Percentiles rank a stretch among this genome's conserved stretches.
phyloP scores from a whole-genome alignment of 2,797 vertebrate genomes.

The Oophaga sylvatica region DNA sequence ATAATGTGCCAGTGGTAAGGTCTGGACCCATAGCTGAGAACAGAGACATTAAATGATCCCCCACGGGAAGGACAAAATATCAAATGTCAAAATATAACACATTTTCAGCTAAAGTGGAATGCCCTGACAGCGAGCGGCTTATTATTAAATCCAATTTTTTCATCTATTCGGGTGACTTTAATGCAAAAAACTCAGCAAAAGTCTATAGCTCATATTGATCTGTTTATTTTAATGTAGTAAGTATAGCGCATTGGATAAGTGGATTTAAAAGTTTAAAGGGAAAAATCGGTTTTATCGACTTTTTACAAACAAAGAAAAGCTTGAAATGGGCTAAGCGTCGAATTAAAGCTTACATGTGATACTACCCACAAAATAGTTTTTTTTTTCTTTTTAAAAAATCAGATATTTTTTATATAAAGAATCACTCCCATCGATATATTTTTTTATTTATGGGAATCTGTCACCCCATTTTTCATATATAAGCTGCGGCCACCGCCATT shows the following conservation, averaged over 20 bases:
- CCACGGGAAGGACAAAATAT: slow-evolving; percentile 40
- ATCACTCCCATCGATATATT: too few species aligned
- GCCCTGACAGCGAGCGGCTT: slow-evolving; percentile 18
- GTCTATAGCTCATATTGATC: not conserved
- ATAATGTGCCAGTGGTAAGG: slow-evolving; percentile 49
- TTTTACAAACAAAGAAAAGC: not conserved
- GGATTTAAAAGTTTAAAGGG: not conserved
- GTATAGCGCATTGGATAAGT: slow-evolving; percentile 12
- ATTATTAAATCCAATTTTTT: slow-evolving; percentile 23
- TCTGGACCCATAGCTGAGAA: slow-evolving; percentile 38
- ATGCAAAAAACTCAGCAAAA: not conserved
- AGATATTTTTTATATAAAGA: too few species aligned
- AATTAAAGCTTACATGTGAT: not conserved
- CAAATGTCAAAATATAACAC: slow-evolving; percentile 46
- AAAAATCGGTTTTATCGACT: not conserved
- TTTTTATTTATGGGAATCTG: too few species aligned
- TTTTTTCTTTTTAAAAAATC: too few species aligned
- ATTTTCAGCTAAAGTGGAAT: slow-evolving; percentile 37
- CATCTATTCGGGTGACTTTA: not conserved
- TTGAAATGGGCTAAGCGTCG: not conserved
- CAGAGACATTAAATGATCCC: slow-evolving; percentile 41
- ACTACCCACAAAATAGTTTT: too few species aligned
- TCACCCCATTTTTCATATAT: too few species aligned
- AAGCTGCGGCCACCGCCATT: too few species aligned
- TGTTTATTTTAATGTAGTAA: not conserved